These are phyloP conservation scores for Stegastes partitus DNA, from an alignment of 2,113 vertebrate genomes.

Conservation along the genomic window DNA sequence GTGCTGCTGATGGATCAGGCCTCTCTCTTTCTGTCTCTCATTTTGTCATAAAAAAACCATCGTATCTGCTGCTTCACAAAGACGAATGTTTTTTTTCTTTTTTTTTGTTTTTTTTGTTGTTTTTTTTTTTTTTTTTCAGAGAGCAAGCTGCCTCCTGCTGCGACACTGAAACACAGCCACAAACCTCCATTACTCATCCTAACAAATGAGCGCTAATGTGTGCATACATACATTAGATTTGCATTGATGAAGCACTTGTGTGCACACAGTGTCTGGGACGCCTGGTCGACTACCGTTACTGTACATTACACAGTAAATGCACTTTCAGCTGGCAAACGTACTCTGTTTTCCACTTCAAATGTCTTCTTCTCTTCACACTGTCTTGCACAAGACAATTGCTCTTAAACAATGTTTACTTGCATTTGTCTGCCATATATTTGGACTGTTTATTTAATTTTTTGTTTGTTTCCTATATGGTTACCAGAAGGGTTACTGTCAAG, in stretches of 20 bases:
- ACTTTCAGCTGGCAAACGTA: conserved; percentile 79
- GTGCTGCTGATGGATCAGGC: conserved; percentile 15
- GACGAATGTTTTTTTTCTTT: conserved; percentile 42
- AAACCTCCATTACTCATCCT: conserved; percentile 14
- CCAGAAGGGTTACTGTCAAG: conserved; percentile 38
- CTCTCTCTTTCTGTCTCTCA: conserved; percentile 11
- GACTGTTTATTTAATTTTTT: conserved; percentile 43
- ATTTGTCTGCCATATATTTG: conserved; percentile 63
- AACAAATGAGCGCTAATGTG: background rate
- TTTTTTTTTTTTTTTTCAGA: conserved; percentile 44
- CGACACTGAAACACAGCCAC: conserved; percentile 21
- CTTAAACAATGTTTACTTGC: conserved; percentile 67
- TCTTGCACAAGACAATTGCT: conserved; percentile 71
- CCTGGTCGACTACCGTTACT: conserved; percentile 57
- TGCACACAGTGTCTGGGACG: background rate
- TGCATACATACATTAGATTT: conserved; percentile 9
- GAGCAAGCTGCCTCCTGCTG: conserved; percentile 56
- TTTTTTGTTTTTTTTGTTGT: too few species aligned
- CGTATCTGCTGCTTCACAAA: conserved; percentile 22
- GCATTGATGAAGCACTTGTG: background rate
- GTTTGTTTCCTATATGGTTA: conserved; percentile 39
- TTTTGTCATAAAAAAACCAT: background rate
- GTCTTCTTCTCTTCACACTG: conserved; percentile 58
- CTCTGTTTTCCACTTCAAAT: conserved; percentile 52
- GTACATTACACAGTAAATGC: conserved; percentile 80